Conservation (phyloP, 1,140 invertebrate genomes). For the Drosophila kurseongensis region DNA sequence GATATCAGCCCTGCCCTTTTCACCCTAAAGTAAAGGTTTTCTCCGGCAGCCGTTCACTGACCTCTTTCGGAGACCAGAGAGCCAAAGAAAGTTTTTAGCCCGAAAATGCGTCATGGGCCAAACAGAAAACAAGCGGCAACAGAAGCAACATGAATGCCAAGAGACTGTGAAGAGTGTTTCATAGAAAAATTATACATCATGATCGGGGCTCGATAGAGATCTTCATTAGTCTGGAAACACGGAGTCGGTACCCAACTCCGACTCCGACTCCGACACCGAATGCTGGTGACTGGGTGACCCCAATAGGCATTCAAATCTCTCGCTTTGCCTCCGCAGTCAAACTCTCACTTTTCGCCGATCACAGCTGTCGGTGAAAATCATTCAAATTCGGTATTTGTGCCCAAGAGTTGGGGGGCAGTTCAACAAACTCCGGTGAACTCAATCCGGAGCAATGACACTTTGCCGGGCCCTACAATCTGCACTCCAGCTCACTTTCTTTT, state of each 20-base stretch:
- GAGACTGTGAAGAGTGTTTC: slow-evolving; percentile 59
- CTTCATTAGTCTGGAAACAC: slow-evolving; percentile 32
- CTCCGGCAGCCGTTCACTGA: slow-evolving; percentile 55
- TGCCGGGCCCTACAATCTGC: slow-evolving; percentile 20
- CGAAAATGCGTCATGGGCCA: slow-evolving; percentile 51
- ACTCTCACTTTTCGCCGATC: slow-evolving; percentile 72
- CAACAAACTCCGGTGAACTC: slow-evolving; percentile 70
- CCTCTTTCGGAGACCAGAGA: slow-evolving; percentile 42
- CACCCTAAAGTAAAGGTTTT: slow-evolving; percentile 1
- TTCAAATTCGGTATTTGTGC: slow-evolving; percentile 33
- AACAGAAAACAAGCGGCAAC: slow-evolving; percentile 25
- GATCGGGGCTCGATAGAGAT: slow-evolving; percentile 53
- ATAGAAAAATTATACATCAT: slow-evolving; percentile 49
- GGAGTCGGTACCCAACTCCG: slow-evolving; percentile 9
- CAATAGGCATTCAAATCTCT: slow-evolving; percentile 74
- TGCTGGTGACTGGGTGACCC: slow-evolving; percentile 48
- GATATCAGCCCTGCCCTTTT: slow-evolving; percentile 40
- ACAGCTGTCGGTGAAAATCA: slow-evolving; percentile 54
- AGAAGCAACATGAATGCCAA: slow-evolving; percentile 32
- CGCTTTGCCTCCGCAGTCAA: slow-evolving; percentile 19
- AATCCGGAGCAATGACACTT: slow-evolving; percentile 73
- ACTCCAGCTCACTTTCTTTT: slow-evolving; percentile 53
- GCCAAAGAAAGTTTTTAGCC: slow-evolving; percentile 62
- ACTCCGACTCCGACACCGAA: slow-evolving; percentile 6
- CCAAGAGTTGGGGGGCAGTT: slow-evolving; percentile 35